Evolutionary conservation across 2,113 vertebrate species (phyloP), one percentile per base, ranked within the genome.

Genomic region (Nothobranchius furzeri): DNA sequence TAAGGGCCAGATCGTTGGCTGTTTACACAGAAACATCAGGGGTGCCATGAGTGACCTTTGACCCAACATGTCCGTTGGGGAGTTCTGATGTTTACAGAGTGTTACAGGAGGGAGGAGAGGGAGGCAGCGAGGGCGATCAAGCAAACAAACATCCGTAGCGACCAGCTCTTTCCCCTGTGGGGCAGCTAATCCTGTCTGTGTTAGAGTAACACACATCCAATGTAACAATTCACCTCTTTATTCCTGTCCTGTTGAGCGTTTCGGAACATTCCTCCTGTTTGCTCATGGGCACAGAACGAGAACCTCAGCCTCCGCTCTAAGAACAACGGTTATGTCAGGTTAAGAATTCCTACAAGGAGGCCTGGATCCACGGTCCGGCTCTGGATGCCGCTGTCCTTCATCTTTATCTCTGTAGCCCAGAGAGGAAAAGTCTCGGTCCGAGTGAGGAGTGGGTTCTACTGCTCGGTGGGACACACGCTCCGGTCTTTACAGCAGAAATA

Each of bases 401-500:
- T 35, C 17, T 51, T 45, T 25, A 17, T 50, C 43, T 63, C 30
- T 52, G 13, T 37, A 59, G 65, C 72, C 78, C 24, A 20, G 14
- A 14, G 53, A 14, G 30, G 7, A 25, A 35, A 24, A 24, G 12
- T 12, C 37, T 46, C 42, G 69, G 48, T 10, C 56, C 7, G 50
- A 24, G 0, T 1, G 53, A 9, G 17, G 42, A 13, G 64, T 6
- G 12, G 53, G 37, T 0, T 63, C 94, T 91, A 96, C 81, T 95
- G 95, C 81, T 99, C 96, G 0, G 91, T 85, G 0, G 96, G 84
- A 85, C 94, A 96, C 71, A 92, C 88, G 75, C 9, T 90, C 52
- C 93, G 93, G 77, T 99, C 97, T 92, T 97, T 99, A 90, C 97
- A 98, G 92, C 98, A 99, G 93, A 98, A 99, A 91, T 99, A 99